Conservation (phyloP, 2,113 vertebrate genomes). For the Dasyornis broadbenti region DNA sequence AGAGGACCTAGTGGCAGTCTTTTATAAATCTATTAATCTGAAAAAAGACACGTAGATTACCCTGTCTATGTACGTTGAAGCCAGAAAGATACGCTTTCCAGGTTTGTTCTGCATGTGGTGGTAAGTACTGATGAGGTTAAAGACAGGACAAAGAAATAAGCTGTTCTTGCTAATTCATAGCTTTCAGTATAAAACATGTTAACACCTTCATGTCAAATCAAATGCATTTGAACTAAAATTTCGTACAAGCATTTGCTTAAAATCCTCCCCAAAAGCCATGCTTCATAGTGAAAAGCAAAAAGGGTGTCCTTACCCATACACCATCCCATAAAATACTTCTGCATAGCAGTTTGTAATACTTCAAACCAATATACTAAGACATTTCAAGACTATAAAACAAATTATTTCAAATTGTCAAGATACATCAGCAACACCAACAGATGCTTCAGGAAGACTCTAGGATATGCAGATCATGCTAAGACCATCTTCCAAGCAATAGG, state of each 20-base stretch:
- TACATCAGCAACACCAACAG: constrained; percentile 16
- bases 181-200: background rate
- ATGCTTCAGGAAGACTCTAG: constrained; percentile 27
- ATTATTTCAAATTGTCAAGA: background rate
- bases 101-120: background rate
- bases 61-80: background rate
- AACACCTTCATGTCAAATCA: background rate
- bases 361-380: background rate
- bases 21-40: background rate
- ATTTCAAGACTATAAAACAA: constrained; percentile 25
- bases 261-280: background rate
- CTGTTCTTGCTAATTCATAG: background rate
- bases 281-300: background rate
- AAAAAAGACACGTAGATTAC: background rate
- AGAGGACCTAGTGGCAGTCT: background rate
- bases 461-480: constrained; percentile 38
- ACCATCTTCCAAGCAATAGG: constrained; percentile 51
- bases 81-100: background rate
- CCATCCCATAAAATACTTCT: background rate
- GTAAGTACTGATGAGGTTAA: background rate
- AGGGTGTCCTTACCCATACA: background rate
- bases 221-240: background rate
- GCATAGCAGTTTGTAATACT: background rate
- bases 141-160: background rate
- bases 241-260: background rate